Conservation (phyloP, 1,140 invertebrate genomes). For the Nymphalis io region DNA sequence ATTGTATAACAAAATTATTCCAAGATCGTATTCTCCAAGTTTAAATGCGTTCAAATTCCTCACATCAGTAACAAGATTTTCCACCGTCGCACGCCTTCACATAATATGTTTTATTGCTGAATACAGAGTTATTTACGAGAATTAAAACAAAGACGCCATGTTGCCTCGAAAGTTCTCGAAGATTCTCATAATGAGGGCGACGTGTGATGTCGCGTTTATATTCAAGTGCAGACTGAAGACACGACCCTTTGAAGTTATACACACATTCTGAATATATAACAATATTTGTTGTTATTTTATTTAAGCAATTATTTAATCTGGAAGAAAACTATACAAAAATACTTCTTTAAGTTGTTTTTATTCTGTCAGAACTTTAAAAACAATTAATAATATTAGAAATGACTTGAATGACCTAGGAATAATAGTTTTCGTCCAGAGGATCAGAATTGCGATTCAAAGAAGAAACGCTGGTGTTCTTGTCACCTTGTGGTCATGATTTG, state of each 20-base stretch:
- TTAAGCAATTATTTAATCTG: background rate
- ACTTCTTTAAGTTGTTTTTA: too few relatives aligned
- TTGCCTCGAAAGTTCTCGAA: slow-evolving; percentile 39
- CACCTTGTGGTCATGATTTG: too few relatives aligned
- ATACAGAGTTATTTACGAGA: slow-evolving; percentile 50
- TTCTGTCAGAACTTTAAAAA: too few relatives aligned
- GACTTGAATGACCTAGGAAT: too few relatives aligned
- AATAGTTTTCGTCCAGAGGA: too few relatives aligned
- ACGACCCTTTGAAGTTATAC: background rate
- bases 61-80: slow-evolving; percentile 26
- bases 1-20: background rate
- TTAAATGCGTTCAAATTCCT: slow-evolving; percentile 15
- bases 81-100: slow-evolving; percentile 36
- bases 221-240: background rate
- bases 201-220: slow-evolving; percentile 44
- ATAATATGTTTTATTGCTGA: slow-evolving; percentile 60
- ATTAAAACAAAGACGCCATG: slow-evolving; percentile 51
- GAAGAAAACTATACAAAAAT: too few relatives aligned
- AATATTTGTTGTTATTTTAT: background rate
- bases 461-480: too few relatives aligned
- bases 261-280: background rate
- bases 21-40: background rate
- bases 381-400: too few relatives aligned
- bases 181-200: slow-evolving; percentile 51
- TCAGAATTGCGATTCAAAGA: too few relatives aligned